A percentile compares a stretch with the other conserved stretches of the same genome.
phyloP scores from a whole-genome alignment of 2,888 invertebrate genomes.

The Eupithecia subfuscata region DNA sequence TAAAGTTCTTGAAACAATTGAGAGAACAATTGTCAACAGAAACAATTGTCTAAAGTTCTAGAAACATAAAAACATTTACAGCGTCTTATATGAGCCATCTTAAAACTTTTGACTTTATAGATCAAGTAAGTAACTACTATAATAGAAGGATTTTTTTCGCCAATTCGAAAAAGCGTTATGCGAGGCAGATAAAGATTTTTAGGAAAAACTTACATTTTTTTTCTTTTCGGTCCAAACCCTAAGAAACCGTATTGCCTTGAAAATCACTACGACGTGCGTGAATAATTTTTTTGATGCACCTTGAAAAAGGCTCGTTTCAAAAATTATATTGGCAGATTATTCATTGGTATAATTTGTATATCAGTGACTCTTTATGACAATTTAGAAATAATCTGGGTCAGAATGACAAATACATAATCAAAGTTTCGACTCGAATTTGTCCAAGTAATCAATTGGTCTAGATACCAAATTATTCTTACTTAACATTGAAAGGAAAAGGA shows the following conservation, averaged over 20 bases:
- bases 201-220: neutral
- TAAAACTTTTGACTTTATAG: no score
- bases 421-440: no score
- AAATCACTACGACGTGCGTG: neutral
- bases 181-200: neutral
- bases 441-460: neutral
- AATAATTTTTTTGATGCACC: neutral
- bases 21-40: no score
- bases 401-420: neutral
- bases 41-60: no score
- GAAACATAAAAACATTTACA: no score
- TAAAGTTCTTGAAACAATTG: no score
- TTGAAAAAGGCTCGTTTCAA: neutral
- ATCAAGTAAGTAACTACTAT: no score
- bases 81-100: no score
- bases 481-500: no score
- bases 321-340: neutral
- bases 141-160: neutral
- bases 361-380: neutral
- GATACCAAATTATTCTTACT: neutral
- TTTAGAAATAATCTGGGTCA: neutral
- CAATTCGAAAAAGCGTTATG: neutral
- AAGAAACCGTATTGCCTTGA: neutral
- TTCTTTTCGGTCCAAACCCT: neutral
- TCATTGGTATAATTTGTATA: no score